Conservation (phyloP, 2,797 vertebrate genomes). For the Pteronotus mesoamericanus region DNA sequence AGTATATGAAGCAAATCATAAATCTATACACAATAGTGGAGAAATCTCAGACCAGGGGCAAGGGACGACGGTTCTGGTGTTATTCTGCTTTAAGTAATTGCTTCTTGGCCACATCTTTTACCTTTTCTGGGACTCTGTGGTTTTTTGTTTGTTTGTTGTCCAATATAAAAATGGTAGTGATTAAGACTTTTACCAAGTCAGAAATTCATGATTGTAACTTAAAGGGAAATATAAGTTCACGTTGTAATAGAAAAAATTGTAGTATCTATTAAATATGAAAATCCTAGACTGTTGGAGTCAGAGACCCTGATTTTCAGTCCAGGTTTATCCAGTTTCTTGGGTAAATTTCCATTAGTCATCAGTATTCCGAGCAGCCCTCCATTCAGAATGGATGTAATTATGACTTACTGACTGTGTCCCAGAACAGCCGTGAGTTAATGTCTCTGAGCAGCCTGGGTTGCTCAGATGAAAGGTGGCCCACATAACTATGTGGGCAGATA, state of each 20-base stretch:
- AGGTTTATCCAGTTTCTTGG: neutral
- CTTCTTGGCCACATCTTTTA: neutral
- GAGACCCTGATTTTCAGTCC: neutral
- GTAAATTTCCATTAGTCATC: neutral
- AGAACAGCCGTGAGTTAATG: neutral
- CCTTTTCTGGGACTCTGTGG: neutral
- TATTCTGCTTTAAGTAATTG: neutral
- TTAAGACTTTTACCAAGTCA: neutral
- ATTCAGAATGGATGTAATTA: neutral
- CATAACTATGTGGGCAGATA: neutral
- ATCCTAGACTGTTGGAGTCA: neutral
- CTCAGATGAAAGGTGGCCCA: constrained; percentile 9
- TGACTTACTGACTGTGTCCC: neutral
- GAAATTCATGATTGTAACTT: neutral
- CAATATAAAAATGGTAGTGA: neutral
- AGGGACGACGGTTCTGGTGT: neutral
- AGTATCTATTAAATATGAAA: neutral
- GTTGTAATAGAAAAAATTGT: neutral
- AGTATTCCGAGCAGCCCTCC: constrained; percentile 1
- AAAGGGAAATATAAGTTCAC: neutral
- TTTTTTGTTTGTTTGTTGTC: neutral
- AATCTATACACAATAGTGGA: neutral
- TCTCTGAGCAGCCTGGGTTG: neutral
- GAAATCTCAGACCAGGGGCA: neutral
- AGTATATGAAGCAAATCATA: neutral